phyloP scores from a whole-genome alignment of 2,888 invertebrate genomes.

The Hemistola chrysoprasaria region DNA sequence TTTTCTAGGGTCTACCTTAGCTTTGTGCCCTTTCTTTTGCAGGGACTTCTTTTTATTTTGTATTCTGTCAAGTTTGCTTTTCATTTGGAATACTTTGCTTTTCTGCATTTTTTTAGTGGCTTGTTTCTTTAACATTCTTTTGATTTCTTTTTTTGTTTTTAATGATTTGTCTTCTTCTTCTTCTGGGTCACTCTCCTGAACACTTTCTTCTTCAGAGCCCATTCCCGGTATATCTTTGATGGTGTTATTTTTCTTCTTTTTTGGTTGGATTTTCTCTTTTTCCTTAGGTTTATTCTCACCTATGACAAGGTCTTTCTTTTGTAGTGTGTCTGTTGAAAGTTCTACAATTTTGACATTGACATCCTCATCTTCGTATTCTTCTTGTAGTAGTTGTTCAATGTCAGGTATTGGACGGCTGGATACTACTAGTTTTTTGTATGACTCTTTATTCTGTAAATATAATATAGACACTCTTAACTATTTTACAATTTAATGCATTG shows the following conservation, averaged over 20 bases:
- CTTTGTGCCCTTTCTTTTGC: conserved; percentile 57
- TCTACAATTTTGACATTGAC: conserved; percentile 91
- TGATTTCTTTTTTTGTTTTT: conserved; percentile 85
- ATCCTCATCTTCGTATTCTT: conserved; percentile 89
- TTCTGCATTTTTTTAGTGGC: conserved; percentile 88
- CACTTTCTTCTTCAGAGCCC: conserved; percentile 57
- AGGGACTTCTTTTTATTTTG: conserved; percentile 86
- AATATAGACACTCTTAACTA: too few relatives aligned
- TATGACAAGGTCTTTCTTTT: conserved; percentile 87
- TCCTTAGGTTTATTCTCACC: conserved; percentile 84
- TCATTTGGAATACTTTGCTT: conserved; percentile 89
- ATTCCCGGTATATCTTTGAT: conserved; percentile 58
- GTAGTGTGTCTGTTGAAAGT: conserved; percentile 86
- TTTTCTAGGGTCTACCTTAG: conserved; percentile 39
- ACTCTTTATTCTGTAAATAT: conserved; percentile 81
- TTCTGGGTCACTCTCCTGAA: conserved; percentile 48
- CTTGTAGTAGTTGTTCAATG: conserved; percentile 84
- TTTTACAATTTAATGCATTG: too few relatives aligned
- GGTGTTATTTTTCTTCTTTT: conserved; percentile 41
- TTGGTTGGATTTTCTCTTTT: conserved; percentile 33
- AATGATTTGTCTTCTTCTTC: conserved; percentile 51
- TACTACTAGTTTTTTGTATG: conserved; percentile 88
- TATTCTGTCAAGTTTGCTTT: conserved; percentile 86
- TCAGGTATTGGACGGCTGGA: conserved; percentile 87
- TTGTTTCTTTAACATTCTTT: conserved; percentile 86